Evolutionary conservation across 2,888 invertebrate genomes (phyloP), one percentile per base, ranked within the genome.

Genomic region (Leucozona laternaria): DNA sequence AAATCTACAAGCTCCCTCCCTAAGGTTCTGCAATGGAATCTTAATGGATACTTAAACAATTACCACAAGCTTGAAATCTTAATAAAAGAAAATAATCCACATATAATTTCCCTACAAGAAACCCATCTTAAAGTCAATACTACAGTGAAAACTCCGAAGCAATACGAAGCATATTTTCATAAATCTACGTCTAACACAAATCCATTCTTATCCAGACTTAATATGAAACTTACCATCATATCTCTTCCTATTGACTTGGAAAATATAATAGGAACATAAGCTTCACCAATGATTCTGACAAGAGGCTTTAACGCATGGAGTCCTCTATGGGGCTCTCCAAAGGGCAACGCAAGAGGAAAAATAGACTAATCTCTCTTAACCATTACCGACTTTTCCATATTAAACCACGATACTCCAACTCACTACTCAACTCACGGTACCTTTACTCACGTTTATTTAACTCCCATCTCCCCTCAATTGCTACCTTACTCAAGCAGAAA

Each of bases 31-130:
- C n/a, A n/a, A n/a, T n/a, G n/a, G n/a, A n/a, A n/a, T n/a, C n/a
- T n/a, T n/a, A n/a, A n/a, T n/a, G n/a, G 68, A 40, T 55, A 40
- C 13, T 4, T n/a, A 6, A 55, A 55, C 53, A 70, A 70, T 25
- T 34, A 50, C 1, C 37, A 70, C 25, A 55, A 40, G 11, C 25
- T 70, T 15, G 34, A 66, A 13, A 28, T 68, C 2, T 53, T 68
- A 17, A 55, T 70, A 11, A 70, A 53, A 20, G 40, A 53, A 62
- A 71, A 60, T 4, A 55, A 55, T 4, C 79, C 79, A 17, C 66
- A 76, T 66, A 48, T 83, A 45, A 88, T 88, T 31, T 78, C 62
- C 17, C 40, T 88, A 7, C 88, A 88, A 73, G 82, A 88, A 79
- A 85, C 87, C 0, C 75, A 87, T 60, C 15, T 72, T 6, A 20